Evolutionary conservation across 2,888 invertebrate genomes (phyloP).

Genomic region (Catocala nupta): DNA sequence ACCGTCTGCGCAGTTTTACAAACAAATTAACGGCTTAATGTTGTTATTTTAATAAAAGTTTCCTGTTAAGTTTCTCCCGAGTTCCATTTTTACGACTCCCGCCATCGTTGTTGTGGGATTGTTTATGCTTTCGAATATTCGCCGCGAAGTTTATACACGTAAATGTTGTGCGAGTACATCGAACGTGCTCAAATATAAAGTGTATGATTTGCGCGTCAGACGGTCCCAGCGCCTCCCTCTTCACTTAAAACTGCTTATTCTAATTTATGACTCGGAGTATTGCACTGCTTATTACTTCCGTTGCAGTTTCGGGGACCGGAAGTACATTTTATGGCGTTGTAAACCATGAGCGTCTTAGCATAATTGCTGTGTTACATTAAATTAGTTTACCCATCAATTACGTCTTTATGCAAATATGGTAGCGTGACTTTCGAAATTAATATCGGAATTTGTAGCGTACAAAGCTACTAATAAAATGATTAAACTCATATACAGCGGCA

Average conservation of each 20-base stretch:
- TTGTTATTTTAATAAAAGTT: conserved; percentile 86
- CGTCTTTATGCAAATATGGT: conserved; percentile 76
- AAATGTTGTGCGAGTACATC: conserved; percentile 35
- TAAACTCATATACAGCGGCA: conserved; percentile 30
- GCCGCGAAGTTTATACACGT: conserved; percentile 39
- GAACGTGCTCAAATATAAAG: conserved; percentile 44
- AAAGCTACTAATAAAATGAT: conserved; percentile 21
- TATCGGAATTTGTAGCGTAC: conserved; percentile 52
- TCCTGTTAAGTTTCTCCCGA: conserved; percentile 72
- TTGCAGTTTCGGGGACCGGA: conserved; percentile 81
- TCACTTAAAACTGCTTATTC: conserved; percentile 83
- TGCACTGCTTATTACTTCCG: conserved; percentile 85
- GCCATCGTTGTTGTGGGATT: conserved; percentile 72
- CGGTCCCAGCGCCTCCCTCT: conserved; percentile 63
- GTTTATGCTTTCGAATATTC: conserved; percentile 74
- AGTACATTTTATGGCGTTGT: conserved; percentile 83
- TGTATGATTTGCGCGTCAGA: conserved; percentile 54
- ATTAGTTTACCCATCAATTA: conserved; percentile 84
- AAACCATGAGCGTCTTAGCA: conserved; percentile 84
- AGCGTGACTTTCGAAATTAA: conserved; percentile 57
- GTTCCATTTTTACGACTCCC: conserved; percentile 80
- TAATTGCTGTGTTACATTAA: conserved; percentile 84
- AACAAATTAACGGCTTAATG: conserved; percentile 86
- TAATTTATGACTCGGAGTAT: conserved; percentile 82
- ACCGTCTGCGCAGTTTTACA: conserved; percentile 85